These are phyloP conservation scores for Heliconius ethilla DNA, from an alignment of 2,888 invertebrate species.

Conservation along the genomic window DNA sequence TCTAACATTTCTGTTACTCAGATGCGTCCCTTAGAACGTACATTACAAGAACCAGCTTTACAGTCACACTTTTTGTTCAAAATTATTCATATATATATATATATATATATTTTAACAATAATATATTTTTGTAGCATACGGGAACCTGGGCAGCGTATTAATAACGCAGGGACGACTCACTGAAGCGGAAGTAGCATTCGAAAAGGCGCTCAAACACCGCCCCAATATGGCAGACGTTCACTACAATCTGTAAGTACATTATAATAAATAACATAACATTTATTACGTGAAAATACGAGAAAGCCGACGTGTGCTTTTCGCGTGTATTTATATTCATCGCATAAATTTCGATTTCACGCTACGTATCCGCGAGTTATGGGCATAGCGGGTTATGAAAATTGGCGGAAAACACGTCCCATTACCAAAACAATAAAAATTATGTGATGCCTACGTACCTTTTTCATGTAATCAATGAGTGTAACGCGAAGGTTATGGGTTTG, in stretches of 20 bases:
- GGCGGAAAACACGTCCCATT: conserved; percentile 45
- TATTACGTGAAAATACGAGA: conserved; percentile 45
- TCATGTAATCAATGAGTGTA: background rate
- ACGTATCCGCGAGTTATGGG: conserved; percentile 46
- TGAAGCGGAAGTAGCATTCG: conserved; percentile 96
- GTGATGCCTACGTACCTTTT: conserved; percentile 20
- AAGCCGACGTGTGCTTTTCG: conserved; percentile 45
- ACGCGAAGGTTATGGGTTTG: no score
- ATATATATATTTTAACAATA: background rate
- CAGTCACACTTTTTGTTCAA: no score
- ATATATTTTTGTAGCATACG: conserved; percentile 88
- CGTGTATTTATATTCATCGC: conserved; percentile 46
- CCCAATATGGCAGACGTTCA: conserved; percentile 99
- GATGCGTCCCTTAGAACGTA: no score
- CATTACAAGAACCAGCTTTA: no score
- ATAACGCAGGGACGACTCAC: conserved; percentile 92
- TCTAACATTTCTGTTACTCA: no score
- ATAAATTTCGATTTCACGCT: conserved; percentile 47
- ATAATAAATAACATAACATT: conserved; percentile 49
- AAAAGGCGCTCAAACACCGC: conserved; percentile 93
- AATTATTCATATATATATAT: no score
- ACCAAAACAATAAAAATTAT: conserved; percentile 44
- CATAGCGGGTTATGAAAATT: conserved; percentile 45
- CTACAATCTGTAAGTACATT: conserved; percentile 96
- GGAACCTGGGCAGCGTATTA: conserved; percentile 97